A percentile compares a stretch with the other conserved stretches of the same genome.
These are phyloP conservation scores for Linyphia triangularis DNA, from an alignment of 2,888 invertebrate species.

Conservation along the genomic window DNA sequence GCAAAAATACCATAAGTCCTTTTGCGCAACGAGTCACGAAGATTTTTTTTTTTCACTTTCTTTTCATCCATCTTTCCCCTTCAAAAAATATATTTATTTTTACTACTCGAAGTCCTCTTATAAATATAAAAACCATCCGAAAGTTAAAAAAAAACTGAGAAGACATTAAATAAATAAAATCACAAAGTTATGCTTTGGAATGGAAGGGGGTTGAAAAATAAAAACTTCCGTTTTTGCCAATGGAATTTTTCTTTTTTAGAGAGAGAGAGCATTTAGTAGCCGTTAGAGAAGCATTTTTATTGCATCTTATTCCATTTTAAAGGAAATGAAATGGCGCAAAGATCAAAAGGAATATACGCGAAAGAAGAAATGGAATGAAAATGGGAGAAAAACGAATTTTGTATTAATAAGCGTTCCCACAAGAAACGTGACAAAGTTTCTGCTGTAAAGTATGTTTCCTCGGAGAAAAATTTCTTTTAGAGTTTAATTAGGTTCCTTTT, in stretches of 20 bases:
- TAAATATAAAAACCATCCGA: not conserved
- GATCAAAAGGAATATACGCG: slow-evolving; percentile 11
- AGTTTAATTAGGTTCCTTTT: not conserved
- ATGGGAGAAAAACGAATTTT: not conserved
- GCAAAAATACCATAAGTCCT: slow-evolving; percentile 8
- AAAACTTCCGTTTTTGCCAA: not conserved
- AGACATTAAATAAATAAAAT: slow-evolving; percentile 28
- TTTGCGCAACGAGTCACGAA: slow-evolving; percentile 21
- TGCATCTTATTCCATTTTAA: slow-evolving; percentile 11
- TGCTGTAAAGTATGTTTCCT: slow-evolving; percentile 12
- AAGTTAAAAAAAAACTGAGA: not conserved
- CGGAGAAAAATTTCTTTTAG: not conserved
- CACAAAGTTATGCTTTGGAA: slow-evolving; percentile 6
- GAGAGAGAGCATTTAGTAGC: not conserved
- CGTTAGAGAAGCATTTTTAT: not conserved
- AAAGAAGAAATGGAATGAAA: not conserved
- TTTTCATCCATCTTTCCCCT: slow-evolving; percentile 27
- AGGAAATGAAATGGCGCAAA: slow-evolving; percentile 2
- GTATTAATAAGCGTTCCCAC: slow-evolving; percentile 36
- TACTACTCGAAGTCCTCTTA: slow-evolving; percentile 1
- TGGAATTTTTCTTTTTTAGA: not conserved
- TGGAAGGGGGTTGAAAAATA: not conserved
- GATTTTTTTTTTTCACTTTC: not conserved
- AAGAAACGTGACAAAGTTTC: slow-evolving; percentile 27
- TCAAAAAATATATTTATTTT: slow-evolving; percentile 25